Percentiles rank a stretch among this genome's conserved stretches.
phyloP scores from a whole-genome alignment of 2,797 vertebrate species.

The Pangasius macronema region DNA sequence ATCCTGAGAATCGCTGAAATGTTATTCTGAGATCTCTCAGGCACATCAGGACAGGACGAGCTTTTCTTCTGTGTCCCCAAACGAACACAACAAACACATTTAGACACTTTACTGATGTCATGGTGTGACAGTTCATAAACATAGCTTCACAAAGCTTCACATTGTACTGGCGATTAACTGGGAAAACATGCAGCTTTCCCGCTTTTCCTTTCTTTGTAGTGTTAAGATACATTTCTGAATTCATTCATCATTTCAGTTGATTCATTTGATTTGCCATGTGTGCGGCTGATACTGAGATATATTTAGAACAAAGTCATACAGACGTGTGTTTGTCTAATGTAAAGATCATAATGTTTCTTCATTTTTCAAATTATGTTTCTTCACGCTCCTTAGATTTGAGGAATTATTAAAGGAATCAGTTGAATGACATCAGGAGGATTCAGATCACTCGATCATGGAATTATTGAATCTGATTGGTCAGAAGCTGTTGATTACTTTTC shows the following conservation, averaged over 20 bases:
- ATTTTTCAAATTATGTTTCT: background rate
- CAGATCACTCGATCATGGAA: background rate
- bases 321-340: background rate
- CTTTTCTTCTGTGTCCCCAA: background rate
- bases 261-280: background rate
- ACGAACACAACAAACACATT: conserved; percentile 5
- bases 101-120: background rate
- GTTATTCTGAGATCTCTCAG: conserved; percentile 27
- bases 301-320: background rate
- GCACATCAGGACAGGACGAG: conserved; percentile 24
- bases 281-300: too few species aligned
- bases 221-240: background rate
- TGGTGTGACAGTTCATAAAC: background rate
- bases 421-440: background rate
- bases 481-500: background rate
- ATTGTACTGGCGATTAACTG: background rate
- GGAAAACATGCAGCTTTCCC: background rate
- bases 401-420: background rate
- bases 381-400: background rate
- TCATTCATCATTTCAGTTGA: background rate
- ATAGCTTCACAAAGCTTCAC: background rate
- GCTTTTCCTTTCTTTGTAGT: background rate
- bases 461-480: background rate
- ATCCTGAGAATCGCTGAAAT: conserved; percentile 47
- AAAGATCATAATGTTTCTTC: background rate